These are phyloP conservation scores for Eurois occulta DNA, from an alignment of 2,888 invertebrate species.

Conservation along the genomic window DNA sequence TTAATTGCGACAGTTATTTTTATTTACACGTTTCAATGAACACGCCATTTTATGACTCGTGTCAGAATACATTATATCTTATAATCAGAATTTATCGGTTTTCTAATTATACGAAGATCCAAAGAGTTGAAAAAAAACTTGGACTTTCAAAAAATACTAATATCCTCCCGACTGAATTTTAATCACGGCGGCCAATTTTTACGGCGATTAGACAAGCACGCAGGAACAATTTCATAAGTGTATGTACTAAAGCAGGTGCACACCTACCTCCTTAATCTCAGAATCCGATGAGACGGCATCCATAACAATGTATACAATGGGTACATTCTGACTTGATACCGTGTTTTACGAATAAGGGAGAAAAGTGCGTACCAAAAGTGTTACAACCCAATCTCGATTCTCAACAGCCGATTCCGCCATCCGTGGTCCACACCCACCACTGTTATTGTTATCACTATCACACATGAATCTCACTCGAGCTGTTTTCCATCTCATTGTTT, in stretches of 20 bases:
- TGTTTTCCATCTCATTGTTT: constrained; percentile 70
- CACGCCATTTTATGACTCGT: neutral
- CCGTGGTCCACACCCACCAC: constrained; percentile 21
- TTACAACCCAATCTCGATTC: constrained; percentile 24
- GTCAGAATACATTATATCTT: neutral
- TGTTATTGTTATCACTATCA: constrained; percentile 61
- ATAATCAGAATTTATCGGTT: neutral
- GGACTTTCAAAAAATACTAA: neutral
- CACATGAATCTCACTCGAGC: constrained; percentile 67
- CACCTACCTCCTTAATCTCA: neutral
- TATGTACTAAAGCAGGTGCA: neutral
- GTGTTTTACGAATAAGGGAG: constrained; percentile 7
- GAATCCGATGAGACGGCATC: neutral
- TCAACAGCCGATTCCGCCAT: constrained; percentile 9
- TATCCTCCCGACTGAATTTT: neutral
- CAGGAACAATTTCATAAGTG: neutral
- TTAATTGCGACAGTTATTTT: neutral
- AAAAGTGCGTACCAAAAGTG: constrained; percentile 17
- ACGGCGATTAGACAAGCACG: neutral
- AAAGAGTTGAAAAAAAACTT: neutral
- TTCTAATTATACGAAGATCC: neutral
- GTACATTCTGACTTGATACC: neutral
- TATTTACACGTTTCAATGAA: neutral
- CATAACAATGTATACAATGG: neutral
- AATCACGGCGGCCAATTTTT: neutral